Base-by-base conservation (phyloP, 30 jellyfish, hydroid and myxozoan genomes). In the Turritopsis dohrnii region DNA sequence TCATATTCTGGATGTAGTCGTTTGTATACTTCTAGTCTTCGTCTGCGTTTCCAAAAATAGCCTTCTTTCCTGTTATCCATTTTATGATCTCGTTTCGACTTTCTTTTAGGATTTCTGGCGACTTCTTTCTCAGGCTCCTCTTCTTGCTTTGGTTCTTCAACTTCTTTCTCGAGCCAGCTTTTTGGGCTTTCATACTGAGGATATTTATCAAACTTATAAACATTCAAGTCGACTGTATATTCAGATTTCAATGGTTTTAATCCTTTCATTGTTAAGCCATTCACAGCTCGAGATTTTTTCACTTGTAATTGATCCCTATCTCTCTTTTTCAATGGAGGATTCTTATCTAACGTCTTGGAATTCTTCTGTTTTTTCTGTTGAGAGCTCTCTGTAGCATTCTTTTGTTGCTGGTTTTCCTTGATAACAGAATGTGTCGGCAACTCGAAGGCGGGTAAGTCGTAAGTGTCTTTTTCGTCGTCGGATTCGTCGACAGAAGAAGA, bases 1-100 rank as follows among this genome's bases (percentile, higher is more conserved):
- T 69, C 19, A 52, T 80, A 65, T 24, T 28, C 41, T 17, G 31
- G 31, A 27, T 80, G 87, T 69, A 80, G 18, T 28, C 87, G 87
- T 20, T 53, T 41, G 53, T 80, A 53, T 3, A 54, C 8, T 53
- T 23, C 23, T 28, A 25, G 52, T 65, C 87, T 53, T 80, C 53
- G 65, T n/a, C 53, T 80, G 28, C 87, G 87, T 26, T 65, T 52
- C 0, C 5, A n/a, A 1, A 1, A 8, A 80, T 16, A 29, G 4
- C 81, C 29, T 24, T 1, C 21, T 30, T 77, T 77, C 8, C 29
- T 25, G 16, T 77, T 16, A 19, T 77, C 29, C 18, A 3, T 77
- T 0, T 30, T 29, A 28, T 22, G 9, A 1, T 69, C 30, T 7
- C 16, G 28, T 9, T 66, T 66, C 13, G 60, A 13, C 19, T 69